Evolutionary conservation across 2,113 vertebrate species (phyloP).

Genomic region (Seriola rivoliana): DNA sequence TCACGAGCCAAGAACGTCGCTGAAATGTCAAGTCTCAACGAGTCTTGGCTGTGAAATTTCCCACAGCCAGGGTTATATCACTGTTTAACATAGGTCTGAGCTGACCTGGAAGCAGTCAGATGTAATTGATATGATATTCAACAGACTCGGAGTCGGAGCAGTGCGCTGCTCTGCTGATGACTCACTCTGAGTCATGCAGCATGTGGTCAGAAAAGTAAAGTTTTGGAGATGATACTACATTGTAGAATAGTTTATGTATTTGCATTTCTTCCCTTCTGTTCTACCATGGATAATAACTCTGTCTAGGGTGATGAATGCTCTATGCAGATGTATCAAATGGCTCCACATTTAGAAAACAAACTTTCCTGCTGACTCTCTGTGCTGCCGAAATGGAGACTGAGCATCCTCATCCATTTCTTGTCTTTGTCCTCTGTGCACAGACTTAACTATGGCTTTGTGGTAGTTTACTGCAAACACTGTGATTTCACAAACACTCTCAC

Average conservation of each 20-base stretch:
- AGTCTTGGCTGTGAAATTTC: slow-evolving; percentile 2
- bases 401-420: slow-evolving; percentile 20
- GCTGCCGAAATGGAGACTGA: not conserved
- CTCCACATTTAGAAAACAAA: slow-evolving; percentile 51
- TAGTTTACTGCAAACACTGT: not conserved
- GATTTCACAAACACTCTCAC: not conserved
- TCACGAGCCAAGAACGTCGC: slow-evolving; percentile 53
- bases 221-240: slow-evolving; percentile 29
- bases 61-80: not conserved
- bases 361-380: slow-evolving; percentile 40
- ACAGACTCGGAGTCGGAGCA: slow-evolving; percentile 19
- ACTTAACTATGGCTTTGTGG: not conserved
- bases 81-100: not conserved
- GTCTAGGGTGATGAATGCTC: slow-evolving; percentile 55
- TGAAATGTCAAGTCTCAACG: slow-evolving; percentile 40
- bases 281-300: slow-evolving; percentile 35
- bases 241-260: slow-evolving; percentile 42
- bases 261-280: slow-evolving; percentile 44
- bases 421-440: not conserved
- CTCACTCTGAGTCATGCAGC: slow-evolving; percentile 54
- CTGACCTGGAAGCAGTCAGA: slow-evolving; percentile 17
- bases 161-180: slow-evolving; percentile 40
- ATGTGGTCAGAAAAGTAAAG: slow-evolving; percentile 19
- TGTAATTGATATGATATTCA: slow-evolving; percentile 4
- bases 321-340: slow-evolving; percentile 32